A percentile compares a stretch with the other conserved stretches of the same genome.
These are phyloP conservation scores for Liodrosophila aerea DNA, from an alignment of 2,888 invertebrate species.

Conservation along the genomic window DNA sequence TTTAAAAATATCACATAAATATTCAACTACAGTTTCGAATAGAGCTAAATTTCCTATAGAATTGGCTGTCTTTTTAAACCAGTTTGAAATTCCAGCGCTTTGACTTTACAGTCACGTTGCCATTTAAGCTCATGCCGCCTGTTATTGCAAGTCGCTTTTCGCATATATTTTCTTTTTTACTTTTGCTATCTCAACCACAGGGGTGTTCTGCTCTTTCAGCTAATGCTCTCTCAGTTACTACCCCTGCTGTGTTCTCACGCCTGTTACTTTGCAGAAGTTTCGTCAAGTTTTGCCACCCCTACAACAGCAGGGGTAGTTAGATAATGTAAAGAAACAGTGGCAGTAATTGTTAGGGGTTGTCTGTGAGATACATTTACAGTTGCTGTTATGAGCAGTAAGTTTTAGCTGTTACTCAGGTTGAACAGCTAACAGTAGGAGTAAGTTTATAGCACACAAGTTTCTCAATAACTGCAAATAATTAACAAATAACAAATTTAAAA, in stretches of 20 bases:
- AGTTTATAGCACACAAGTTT: too few species aligned
- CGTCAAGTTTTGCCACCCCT: slow-evolving; percentile 58
- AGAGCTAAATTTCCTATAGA: neutral
- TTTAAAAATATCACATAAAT: neutral
- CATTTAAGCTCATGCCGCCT: slow-evolving; percentile 11
- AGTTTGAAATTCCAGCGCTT: slow-evolving; percentile 44
- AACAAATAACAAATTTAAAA: too few species aligned
- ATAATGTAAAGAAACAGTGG: slow-evolving; percentile 45
- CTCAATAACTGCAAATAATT: too few species aligned
- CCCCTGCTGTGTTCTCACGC: neutral
- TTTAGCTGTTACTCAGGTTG: too few species aligned
- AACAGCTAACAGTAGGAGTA: too few species aligned
- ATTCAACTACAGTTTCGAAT: too few species aligned
- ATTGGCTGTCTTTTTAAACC: slow-evolving; percentile 1
- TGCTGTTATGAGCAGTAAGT: too few species aligned
- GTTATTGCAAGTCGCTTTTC: slow-evolving; percentile 28
- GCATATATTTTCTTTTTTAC: neutral
- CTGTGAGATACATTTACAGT: neutral
- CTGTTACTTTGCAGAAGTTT: slow-evolving; percentile 47
- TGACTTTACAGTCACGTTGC: slow-evolving; percentile 17
- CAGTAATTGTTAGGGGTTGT: neutral
- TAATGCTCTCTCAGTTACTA: slow-evolving; percentile 2
- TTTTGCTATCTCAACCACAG: slow-evolving; percentile 22
- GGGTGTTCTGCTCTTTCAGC: slow-evolving; percentile 10
- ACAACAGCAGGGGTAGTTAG: slow-evolving; percentile 54